Conservation (phyloP, 2,113 vertebrate species). For the Macquaria ambigua region DNA sequence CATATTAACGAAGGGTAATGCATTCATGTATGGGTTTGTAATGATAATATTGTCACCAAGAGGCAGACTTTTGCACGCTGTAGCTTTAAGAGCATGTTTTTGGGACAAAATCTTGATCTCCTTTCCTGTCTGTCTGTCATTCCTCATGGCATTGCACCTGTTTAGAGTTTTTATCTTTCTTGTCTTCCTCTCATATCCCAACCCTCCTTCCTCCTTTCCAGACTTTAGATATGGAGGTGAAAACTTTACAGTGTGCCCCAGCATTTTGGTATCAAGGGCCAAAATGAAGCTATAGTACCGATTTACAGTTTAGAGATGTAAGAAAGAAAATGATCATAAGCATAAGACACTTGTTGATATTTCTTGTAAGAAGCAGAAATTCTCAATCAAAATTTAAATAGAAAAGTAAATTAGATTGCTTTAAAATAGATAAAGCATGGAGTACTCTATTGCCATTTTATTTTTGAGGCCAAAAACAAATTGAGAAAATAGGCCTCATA, state of each 20-base stretch:
- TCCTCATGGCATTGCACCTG: conserved; percentile 51
- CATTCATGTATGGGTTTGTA: conserved; percentile 88
- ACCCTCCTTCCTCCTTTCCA: not conserved
- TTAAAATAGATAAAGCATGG: not conserved
- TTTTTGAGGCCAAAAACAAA: conserved; percentile 1
- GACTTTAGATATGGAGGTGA: conserved; percentile 39
- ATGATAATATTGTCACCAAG: conserved; percentile 81
- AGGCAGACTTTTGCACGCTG: conserved; percentile 92
- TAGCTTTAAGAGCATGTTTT: conserved; percentile 95
- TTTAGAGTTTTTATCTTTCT: conserved; percentile 43
- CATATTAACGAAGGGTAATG: conserved; percentile 88
- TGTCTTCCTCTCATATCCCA: conserved; percentile 33
- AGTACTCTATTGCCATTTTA: not conserved
- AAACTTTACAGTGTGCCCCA: conserved; percentile 1
- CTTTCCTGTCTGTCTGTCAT: conserved; percentile 40
- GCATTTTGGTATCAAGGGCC: conserved; percentile 27
- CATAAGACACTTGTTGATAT: conserved; percentile 1
- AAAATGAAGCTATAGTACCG: conserved; percentile 25
- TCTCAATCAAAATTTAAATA: not conserved
- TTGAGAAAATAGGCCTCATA: not conserved
- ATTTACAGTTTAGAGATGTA: conserved; percentile 33
- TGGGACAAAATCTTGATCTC: conserved; percentile 83
- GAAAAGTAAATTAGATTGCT: conserved; percentile 26
- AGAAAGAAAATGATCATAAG: conserved; percentile 9
- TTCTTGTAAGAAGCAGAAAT: conserved; percentile 14